phyloP scores from a whole-genome alignment of 2,888 invertebrate genomes.

The Trachelus troglodyta region DNA sequence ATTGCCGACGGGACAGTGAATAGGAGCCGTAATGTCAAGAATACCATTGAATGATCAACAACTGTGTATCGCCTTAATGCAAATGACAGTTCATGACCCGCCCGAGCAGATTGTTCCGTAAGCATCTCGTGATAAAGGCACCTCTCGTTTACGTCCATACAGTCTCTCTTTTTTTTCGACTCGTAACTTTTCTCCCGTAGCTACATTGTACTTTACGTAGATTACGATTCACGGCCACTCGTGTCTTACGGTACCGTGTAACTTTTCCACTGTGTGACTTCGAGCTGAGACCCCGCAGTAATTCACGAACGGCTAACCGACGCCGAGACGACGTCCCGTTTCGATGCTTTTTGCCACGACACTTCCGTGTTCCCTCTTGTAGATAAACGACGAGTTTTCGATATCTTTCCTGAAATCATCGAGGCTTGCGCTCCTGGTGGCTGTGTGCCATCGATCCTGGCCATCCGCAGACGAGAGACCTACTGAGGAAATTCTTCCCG shows the following conservation, averaged over 20 bases:
- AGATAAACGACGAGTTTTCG: neutral
- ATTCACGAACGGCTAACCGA: neutral
- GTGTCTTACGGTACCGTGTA: neutral
- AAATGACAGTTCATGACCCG: neutral
- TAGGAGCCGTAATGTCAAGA: neutral
- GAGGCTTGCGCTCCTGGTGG: neutral
- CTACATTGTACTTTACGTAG: neutral
- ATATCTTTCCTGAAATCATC: neutral
- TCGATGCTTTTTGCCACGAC: neutral
- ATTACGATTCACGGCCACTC: neutral
- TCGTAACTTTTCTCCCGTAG: neutral
- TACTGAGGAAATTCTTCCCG: conserved; percentile 9
- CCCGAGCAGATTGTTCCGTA: neutral
- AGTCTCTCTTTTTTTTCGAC: neutral
- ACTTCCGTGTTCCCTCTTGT: neutral
- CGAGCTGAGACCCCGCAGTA: neutral
- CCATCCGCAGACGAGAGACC: neutral
- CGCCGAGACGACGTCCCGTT: neutral
- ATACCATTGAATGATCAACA: neutral
- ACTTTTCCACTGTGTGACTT: neutral
- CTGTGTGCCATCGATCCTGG: neutral
- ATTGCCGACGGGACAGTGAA: neutral
- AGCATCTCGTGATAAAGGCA: neutral
- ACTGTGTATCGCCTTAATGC: neutral
- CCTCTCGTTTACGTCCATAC: neutral